These are phyloP conservation scores for Theristicus caerulescens DNA, from an alignment of 2,113 vertebrate species.

Conservation along the genomic window DNA sequence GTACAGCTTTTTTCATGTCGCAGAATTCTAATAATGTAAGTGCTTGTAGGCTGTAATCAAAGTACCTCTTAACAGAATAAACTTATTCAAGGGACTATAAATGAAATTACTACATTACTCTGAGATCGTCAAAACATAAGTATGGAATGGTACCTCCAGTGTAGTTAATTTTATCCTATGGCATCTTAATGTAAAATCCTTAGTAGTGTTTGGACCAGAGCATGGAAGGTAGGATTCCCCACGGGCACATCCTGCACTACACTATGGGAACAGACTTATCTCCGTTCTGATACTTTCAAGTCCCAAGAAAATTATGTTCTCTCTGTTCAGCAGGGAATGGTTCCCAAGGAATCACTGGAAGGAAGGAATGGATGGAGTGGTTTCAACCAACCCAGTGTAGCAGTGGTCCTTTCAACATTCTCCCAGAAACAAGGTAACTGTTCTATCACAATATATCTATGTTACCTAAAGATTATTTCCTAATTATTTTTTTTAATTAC, in stretches of 20 bases:
- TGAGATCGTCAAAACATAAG: background rate
- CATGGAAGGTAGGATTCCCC: background rate
- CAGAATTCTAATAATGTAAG: background rate
- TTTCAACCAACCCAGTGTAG: background rate
- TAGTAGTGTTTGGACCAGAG: background rate
- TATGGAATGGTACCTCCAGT: background rate
- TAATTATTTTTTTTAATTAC: background rate
- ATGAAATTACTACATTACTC: background rate
- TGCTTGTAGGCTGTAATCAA: background rate
- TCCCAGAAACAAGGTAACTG: background rate
- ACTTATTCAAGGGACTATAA: background rate
- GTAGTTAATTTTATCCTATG: background rate
- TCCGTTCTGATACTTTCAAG: background rate
- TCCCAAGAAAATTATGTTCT: background rate
- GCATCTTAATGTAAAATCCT: background rate
- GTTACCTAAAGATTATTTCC: background rate
- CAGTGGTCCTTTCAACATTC: background rate
- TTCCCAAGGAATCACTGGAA: background rate
- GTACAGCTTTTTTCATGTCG: background rate
- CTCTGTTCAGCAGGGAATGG: background rate
- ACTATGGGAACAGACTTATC: background rate
- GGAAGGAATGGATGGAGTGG: background rate
- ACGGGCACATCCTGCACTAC: rapidly evolving
- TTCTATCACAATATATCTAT: background rate
- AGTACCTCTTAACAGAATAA: background rate